These are phyloP conservation scores for Antitype chi DNA, from an alignment of 2,888 invertebrate species.

Conservation along the genomic window DNA sequence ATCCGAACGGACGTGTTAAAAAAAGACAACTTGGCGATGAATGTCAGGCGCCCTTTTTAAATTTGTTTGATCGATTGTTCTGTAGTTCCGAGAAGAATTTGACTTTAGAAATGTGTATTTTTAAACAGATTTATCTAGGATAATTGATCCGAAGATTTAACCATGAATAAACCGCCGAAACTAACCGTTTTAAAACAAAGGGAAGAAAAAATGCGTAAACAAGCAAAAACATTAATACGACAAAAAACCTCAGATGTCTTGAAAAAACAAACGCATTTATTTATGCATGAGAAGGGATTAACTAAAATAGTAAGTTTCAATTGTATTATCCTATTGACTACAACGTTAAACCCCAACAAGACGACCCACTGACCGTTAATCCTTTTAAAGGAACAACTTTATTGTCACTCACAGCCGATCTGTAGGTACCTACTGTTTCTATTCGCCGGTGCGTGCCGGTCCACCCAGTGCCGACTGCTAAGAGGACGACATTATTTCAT, in stretches of 20 bases:
- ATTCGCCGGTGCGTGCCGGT: not conserved
- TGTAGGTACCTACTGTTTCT: not conserved
- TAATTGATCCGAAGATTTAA: slow-evolving; percentile 3
- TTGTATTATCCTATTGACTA: not conserved
- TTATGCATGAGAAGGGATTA: slow-evolving; percentile 91
- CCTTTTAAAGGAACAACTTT: not conserved
- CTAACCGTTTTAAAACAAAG: slow-evolving; percentile 73
- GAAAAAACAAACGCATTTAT: slow-evolving; percentile 86
- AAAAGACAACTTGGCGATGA: not conserved
- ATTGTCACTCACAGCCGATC: not conserved
- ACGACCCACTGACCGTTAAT: no score
- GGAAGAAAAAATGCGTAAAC: slow-evolving; percentile 79
- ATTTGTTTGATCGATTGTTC: slow-evolving; percentile 75
- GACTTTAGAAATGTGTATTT: slow-evolving; percentile 55
- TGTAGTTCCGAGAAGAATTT: slow-evolving; percentile 32
- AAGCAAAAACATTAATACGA: slow-evolving; percentile 81
- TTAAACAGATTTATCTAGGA: slow-evolving; percentile 4
- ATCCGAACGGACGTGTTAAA: slow-evolving; percentile 27
- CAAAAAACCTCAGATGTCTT: slow-evolving; percentile 75
- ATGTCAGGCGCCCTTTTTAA: slow-evolving; percentile 75
- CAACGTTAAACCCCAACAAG: not conserved
- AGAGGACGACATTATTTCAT: not conserved
- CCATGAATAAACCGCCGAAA: slow-evolving; percentile 54
- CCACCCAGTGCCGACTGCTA: not conserved
- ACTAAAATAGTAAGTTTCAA: slow-evolving; percentile 89